Conservation (phyloP, 2,888 invertebrate species). For the Cotesia congregata region DNA sequence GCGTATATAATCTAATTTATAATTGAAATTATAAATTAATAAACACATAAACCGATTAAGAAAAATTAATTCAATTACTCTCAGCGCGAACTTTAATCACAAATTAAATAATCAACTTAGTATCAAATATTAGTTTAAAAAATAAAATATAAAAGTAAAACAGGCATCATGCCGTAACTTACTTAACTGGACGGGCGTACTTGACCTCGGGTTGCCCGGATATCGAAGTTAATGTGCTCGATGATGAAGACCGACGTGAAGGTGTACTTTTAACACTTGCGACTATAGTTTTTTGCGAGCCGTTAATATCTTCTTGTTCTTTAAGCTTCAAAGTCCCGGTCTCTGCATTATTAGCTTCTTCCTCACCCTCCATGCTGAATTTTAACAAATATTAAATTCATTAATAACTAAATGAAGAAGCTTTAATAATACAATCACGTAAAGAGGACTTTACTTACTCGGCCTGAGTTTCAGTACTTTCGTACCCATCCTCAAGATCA, state of each 20-base stretch:
- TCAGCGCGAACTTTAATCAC: conserved; percentile 13
- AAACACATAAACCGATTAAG: neutral
- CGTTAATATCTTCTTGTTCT: conserved; percentile 54
- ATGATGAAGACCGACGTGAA: conserved; percentile 55
- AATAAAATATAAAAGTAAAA: conserved; percentile 1
- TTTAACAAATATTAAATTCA: conserved; percentile 9
- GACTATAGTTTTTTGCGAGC: conserved; percentile 57
- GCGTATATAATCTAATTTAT: conserved; percentile 27
- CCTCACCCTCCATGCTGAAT: conserved; percentile 57
- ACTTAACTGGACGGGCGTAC: conserved; percentile 67
- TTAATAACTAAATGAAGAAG: neutral
- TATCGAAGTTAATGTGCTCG: conserved; percentile 53
- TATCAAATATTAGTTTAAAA: conserved; percentile 21
- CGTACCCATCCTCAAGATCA: conserved; percentile 63
- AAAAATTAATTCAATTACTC: conserved; percentile 3
- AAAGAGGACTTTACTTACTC: conserved; percentile 54
- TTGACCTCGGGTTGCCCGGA: conserved; percentile 63
- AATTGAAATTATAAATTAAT: conserved; percentile 15
- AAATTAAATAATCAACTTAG: conserved; percentile 19
- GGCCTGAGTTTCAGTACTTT: conserved; percentile 62
- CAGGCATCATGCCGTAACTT: conserved; percentile 55
- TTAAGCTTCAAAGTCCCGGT: conserved; percentile 57
- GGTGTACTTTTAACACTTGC: conserved; percentile 56
- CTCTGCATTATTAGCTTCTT: conserved; percentile 54
- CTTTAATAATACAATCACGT: too few relatives aligned